Evolutionary conservation across 1,140 invertebrate genomes (phyloP), one percentile per base, ranked within the genome.

Genomic region (Ericerus pela): DNA sequence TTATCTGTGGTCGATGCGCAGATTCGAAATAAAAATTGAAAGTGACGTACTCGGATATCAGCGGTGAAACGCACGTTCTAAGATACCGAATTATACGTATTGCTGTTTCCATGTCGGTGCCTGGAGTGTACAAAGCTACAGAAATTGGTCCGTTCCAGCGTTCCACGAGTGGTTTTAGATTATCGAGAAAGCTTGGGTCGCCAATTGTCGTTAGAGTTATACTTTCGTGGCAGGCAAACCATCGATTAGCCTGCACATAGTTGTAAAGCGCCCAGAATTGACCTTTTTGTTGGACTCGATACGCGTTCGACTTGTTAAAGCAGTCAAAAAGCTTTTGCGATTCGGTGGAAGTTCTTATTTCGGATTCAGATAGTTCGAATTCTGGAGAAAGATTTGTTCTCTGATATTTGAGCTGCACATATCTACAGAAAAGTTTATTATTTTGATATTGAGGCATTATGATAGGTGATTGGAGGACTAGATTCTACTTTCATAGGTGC

Each of bases 141-240:
- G 80, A 82, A 14, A 85, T 69, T 4, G 81, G 81, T 1, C 79
- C 82, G 53, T 72, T 66, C 78, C 78, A 81, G 12, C 76, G 66
- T 64, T 88, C 79, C 60, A 90, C 70, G 61, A 94, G 70, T 31
- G 86, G 85, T 65, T 82, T 78, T 51, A 92, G 72, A 71, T 95
- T 93, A 67, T 92, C 86, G 61, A 94, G 75, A 71, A 91, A 92
- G 53, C 88, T 89, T 66, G 81, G 89, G 64, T 90, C 88, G 1
- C 85, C 88, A 67, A 93, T 89, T 6, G 90, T 94, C 1, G 89
- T 91, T 64, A 92, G 90, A 0, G 90, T 95, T 31, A 95, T 77
- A 57, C 78, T 82, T 68, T 90, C 86, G 68, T 87, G 83, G 67
- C 87, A 91, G 22, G 73, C 60, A 61, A 71, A 72, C 29, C 60